Base-by-base conservation (phyloP, 2,113 vertebrate species). In the Rhinopithecus roxellana region DNA sequence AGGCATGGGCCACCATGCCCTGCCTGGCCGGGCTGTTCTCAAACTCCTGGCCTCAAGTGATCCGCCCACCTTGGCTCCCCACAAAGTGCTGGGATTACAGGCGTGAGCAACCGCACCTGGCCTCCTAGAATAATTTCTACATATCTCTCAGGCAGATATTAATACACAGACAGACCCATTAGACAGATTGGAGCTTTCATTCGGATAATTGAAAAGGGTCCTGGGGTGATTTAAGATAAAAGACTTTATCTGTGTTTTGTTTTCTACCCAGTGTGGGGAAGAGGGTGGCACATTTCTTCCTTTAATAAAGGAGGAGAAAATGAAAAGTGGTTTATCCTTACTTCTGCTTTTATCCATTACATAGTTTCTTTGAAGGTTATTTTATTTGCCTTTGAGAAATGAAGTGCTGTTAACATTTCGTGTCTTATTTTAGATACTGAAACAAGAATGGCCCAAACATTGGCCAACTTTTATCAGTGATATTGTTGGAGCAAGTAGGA, bases 401-500 rank as follows among this genome's bases (percentile, higher is more conserved):
- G 6, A 93, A 87, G 61, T 89, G 4, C 95, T 93, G 83, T 89
- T 74, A 70, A 90, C 9, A 23, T 95, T 88, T 97, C 22, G 5
- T 90, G 4, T 96, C 64, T 95, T 95, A 69, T 97, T 95, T 69
- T 97, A 99, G 99, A 99, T 99, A 98, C 98, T 99, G 94, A 99
- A 99, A 97, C 99, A 99, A 98, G 99, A 99, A 98, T 99, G 99
- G 99, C 99, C 99, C 0, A 99, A 99, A 97, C 99, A 99, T 98
- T 99, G 99, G 99, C 99, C 99, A 18, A 99, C 99, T 17, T 99
- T 99, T 92, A 99, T 99, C 98, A 99, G 99, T 0, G 99, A 99
- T 97, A 99, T 99, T 43, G 99, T 99, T 77, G 99, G 99, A 69
- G 99, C 99, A 1, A 99, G 99, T 97, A 99, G 99, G 80, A 99